These are phyloP conservation scores for Lophotis ruficrista DNA, from an alignment of 2,113 vertebrate genomes.

Conservation along the genomic window DNA sequence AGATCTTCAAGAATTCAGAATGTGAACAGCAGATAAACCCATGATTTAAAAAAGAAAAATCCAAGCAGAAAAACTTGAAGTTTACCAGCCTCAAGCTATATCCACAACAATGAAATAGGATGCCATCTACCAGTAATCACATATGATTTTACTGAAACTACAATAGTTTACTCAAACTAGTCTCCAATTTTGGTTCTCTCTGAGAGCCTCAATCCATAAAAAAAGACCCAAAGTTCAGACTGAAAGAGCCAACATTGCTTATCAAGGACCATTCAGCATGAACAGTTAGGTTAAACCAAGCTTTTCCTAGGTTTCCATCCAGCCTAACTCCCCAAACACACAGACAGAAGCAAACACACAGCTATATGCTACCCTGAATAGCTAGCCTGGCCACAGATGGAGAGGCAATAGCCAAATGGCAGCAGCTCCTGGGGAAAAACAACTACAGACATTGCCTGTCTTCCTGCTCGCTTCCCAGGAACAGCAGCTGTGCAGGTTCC, in stretches of 20 bases:
- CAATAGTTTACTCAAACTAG: background rate
- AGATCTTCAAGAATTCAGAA: background rate
- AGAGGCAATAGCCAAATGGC: background rate
- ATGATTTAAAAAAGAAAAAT: background rate
- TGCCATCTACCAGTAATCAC: background rate
- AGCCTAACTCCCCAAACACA: background rate
- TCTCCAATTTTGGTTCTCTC: background rate
- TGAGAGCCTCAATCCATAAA: background rate
- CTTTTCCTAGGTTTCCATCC: background rate
- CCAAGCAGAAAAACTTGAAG: background rate
- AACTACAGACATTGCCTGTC: background rate
- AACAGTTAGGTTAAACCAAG: too few relatives aligned
- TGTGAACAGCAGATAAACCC: background rate
- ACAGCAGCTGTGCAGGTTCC: background rate
- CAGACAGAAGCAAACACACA: background rate
- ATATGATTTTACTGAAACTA: background rate
- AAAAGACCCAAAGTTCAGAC: background rate
- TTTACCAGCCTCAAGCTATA: background rate
- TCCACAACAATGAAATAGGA: background rate
- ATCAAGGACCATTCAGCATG: too few relatives aligned
- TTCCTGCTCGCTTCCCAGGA: background rate
- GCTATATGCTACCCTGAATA: background rate
- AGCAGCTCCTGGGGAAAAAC: background rate
- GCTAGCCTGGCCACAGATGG: background rate
- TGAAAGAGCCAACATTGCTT: background rate